Percentiles rank a stretch among this genome's conserved stretches.
Conservation (phyloP, 2,797 vertebrate species). For the Artibeus lituratus region DNA sequence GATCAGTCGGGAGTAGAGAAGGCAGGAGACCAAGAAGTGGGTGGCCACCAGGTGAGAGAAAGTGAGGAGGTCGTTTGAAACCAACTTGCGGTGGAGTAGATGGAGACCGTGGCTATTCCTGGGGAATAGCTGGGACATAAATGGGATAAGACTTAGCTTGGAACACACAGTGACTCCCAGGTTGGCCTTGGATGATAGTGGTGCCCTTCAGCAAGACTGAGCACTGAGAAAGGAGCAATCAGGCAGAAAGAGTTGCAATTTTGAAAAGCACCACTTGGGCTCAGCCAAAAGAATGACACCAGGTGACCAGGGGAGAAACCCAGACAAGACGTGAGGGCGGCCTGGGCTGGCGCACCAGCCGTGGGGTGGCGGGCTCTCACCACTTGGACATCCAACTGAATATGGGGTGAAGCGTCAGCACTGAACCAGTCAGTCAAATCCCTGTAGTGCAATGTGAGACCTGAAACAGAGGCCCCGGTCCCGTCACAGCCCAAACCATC, state of each 20-base stretch:
- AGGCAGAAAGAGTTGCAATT: neutral
- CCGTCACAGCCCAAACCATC: constrained; percentile 71
- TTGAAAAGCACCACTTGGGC: neutral
- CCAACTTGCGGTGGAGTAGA: rapidly evolving
- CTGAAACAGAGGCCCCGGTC: neutral
- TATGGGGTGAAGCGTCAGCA: neutral
- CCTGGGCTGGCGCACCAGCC: neutral
- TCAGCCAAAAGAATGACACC: neutral
- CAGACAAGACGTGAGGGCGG: rapidly evolving
- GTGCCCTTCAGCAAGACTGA: neutral
- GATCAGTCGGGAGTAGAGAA: rapidly evolving
- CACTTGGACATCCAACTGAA: neutral
- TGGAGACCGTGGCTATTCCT: rapidly evolving
- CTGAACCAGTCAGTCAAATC: neutral
- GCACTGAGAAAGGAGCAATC: no score
- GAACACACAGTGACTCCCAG: rapidly evolving
- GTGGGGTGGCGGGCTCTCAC: constrained; percentile 38
- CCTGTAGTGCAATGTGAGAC: constrained; percentile 59
- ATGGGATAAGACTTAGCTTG: neutral
- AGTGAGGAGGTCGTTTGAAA: neutral
- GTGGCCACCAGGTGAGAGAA: no score
- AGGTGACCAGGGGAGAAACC: neutral
- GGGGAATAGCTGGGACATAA: no score
- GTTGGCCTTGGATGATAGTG: rapidly evolving
- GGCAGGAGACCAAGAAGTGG: no score